Evolutionary conservation across 2,797 vertebrate species (phyloP).

Genomic region (Chanos chanos): DNA sequence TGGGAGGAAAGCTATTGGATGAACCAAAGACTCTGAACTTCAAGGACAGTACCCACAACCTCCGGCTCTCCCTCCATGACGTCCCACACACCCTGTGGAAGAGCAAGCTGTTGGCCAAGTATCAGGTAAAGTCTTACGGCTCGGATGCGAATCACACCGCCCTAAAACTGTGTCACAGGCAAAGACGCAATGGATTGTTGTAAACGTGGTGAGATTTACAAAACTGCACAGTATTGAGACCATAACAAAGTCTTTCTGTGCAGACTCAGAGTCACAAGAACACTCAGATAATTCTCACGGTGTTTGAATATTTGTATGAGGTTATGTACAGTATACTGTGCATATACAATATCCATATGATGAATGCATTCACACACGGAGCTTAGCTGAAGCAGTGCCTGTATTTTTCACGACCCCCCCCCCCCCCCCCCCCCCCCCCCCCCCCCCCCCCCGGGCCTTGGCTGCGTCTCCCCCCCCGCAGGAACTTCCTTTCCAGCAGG

Average conservation of each 20-base stretch:
- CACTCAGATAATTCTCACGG: too few species aligned
- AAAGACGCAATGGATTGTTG: neutral
- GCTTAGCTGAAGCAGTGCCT: too few species aligned
- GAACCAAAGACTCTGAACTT: slow-evolving; percentile 96
- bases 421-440: neutral
- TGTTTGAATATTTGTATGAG: neutral
- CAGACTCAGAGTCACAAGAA: too few species aligned
- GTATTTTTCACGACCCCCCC: neutral
- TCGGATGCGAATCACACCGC: neutral
- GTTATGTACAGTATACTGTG: too few species aligned
- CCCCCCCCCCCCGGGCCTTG: neutral
- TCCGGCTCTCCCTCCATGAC: slow-evolving; percentile 95
- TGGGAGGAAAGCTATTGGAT: slow-evolving; percentile 93
- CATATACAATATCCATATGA: too few species aligned
- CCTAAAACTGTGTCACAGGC: too few species aligned
- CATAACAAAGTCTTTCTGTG: neutral
- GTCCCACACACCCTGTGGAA: slow-evolving; percentile 91
- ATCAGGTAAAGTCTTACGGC: slow-evolving; percentile 73
- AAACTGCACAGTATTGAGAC: too few species aligned
- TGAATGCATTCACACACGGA: too few species aligned
- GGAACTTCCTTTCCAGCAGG: slow-evolving; percentile 93
- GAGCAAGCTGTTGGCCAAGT: slow-evolving; percentile 94
- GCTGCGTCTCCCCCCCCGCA: slow-evolving; percentile 44
- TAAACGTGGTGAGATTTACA: too few species aligned
- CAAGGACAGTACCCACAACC: slow-evolving; percentile 96